These are phyloP conservation scores for Phylloscopus whistleri DNA, from an alignment of 2,113 vertebrate genomes.

Conservation along the genomic window DNA sequence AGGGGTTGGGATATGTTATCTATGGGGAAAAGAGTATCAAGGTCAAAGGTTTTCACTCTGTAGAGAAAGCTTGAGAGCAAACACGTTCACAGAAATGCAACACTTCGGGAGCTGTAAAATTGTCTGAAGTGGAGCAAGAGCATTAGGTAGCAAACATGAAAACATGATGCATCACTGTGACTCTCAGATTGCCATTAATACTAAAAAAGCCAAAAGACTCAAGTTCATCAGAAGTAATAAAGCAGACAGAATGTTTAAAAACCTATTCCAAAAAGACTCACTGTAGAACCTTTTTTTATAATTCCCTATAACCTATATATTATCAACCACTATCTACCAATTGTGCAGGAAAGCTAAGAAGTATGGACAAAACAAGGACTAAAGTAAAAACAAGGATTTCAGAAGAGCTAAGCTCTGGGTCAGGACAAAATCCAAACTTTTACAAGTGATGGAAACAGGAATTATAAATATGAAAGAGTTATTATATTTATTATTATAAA, in stretches of 20 bases:
- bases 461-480: neutral
- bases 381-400: neutral
- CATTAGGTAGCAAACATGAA: neutral
- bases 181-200: neutral
- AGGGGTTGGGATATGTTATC: neutral
- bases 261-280: neutral
- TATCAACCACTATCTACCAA: neutral
- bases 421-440: neutral
- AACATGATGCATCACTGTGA: neutral
- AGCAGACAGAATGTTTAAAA: neutral
- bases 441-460: neutral
- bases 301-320: neutral
- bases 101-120: neutral
- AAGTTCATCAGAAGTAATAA: neutral
- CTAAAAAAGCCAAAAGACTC: neutral
- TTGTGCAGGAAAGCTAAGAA: neutral
- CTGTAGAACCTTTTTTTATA: neutral
- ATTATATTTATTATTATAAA: too few species aligned
- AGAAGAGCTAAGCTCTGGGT: neutral
- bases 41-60: neutral
- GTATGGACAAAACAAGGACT: neutral
- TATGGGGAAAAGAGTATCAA: neutral
- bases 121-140: neutral
- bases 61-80: neutral
- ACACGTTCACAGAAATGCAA: neutral